phyloP scores from a whole-genome alignment of 2,797 vertebrate genomes.

The Dryobates pubescens region DNA sequence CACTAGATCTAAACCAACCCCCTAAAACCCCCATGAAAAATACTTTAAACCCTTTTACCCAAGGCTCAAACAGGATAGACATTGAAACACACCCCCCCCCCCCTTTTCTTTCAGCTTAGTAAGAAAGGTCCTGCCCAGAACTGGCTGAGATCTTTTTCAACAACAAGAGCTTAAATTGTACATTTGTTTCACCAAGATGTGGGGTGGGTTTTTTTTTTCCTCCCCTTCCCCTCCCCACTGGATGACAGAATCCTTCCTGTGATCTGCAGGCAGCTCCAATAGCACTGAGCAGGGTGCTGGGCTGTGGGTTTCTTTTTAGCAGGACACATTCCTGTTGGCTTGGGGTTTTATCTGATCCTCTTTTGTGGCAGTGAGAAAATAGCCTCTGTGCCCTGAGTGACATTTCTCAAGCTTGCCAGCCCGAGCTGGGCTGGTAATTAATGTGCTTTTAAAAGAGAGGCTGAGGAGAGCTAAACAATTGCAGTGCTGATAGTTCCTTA shows the following conservation, averaged over 20 bases:
- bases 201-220: not conserved
- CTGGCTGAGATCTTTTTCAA: not conserved
- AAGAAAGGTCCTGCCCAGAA: not conserved
- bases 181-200: not conserved
- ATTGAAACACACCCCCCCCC: not conserved
- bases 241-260: not conserved
- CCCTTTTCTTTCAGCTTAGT: not conserved
- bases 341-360: constrained; percentile 51
- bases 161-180: not conserved
- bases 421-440: constrained; percentile 24
- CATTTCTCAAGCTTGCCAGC: constrained; percentile 32
- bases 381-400: constrained; percentile 16
- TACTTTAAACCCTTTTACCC: not conserved
- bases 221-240: not conserved
- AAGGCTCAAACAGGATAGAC: not conserved
- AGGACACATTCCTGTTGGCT: not conserved
- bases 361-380: constrained; percentile 7
- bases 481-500: not conserved
- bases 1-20: not conserved
- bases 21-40: too few species aligned
- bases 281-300: not conserved
- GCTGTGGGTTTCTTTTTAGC: too few species aligned
- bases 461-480: constrained; percentile 37
- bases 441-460: constrained; percentile 40
- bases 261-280: not conserved